Percentiles rank a stretch among this genome's conserved stretches.
These are phyloP conservation scores for Helostoma temminkii DNA, from an alignment of 2,797 vertebrate genomes.

Conservation along the genomic window DNA sequence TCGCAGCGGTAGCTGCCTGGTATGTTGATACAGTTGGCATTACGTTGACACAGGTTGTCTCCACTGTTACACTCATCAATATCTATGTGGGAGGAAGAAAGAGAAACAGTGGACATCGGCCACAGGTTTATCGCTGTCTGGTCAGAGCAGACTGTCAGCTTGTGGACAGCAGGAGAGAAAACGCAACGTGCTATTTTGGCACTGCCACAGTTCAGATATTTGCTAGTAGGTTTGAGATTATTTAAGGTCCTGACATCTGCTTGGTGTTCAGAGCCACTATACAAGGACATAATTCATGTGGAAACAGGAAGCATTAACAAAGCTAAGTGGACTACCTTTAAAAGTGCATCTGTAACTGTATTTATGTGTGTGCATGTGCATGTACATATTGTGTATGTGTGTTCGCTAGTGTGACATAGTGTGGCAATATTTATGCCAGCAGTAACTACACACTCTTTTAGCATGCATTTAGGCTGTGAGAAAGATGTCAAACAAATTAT, in stretches of 20 bases:
- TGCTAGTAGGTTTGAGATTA: constrained; percentile 40
- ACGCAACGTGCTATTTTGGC: constrained; percentile 48
- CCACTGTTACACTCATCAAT: constrained; percentile 93
- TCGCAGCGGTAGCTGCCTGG: constrained; percentile 94
- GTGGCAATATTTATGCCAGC: background rate
- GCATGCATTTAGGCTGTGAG: no score
- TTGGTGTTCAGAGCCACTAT: constrained; percentile 39
- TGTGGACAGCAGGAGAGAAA: constrained; percentile 45
- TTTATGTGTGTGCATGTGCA: background rate
- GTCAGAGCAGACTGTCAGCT: constrained; percentile 33
- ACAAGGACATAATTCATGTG: constrained; percentile 56
- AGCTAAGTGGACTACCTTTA: constrained; percentile 40
- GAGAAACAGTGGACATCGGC: constrained; percentile 62
- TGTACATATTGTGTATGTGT: background rate
- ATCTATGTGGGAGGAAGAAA: constrained; percentile 79
- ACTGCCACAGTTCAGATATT: constrained; percentile 34
- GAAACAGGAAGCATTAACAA: constrained; percentile 43
- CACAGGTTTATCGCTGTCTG: constrained; percentile 56
- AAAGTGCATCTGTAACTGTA: constrained; percentile 24
- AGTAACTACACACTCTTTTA: background rate
- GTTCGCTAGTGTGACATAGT: background rate
- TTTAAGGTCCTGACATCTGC: constrained; percentile 48
- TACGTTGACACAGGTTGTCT: constrained; percentile 91
- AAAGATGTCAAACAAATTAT: no score
- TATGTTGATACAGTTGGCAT: constrained; percentile 93